Evolutionary conservation across 2,113 vertebrate species (phyloP), one percentile per base, ranked within the genome.

Genomic region (Halcyon senegalensis): DNA sequence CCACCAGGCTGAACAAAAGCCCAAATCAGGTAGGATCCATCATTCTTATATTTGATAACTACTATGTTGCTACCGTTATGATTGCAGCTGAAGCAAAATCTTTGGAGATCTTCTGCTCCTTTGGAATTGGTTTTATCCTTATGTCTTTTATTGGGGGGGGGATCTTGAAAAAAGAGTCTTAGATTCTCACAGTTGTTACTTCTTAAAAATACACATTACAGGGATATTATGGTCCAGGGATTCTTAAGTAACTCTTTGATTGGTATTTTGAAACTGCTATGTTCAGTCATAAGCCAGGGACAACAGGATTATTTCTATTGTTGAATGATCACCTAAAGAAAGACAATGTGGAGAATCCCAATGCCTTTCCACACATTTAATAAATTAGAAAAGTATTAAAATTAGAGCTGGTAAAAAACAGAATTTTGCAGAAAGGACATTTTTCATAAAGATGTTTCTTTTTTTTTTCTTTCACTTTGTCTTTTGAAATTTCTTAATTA

Each of bases 1-100:
- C 99, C 78, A 95, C 98, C 66, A 98, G 95, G 83, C 97, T 99
- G 48, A 97, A 98, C 69, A 99, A 99, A 97, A 98, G 98, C 48
- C 98, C 99, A 46, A 95, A 90, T 95, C 99, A 99, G 98, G 99
- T 99, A 96, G 77, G 82, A 90, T 58, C 16, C 83, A 20, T 39
- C 35, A 43, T 96, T 94, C 62, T 88, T 25, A 9, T 20, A 23
- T 90, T 75, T 89, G 19, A 3, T 70, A 60, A 41, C 16, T 51
- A 4, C 16, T 30, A 0, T 33, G 6, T 55, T 70, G 39, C 23
- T 78, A 10, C 18, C 4, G 86, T 70, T 69, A 11, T 51, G 58
- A 43, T 51, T 87, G 44, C 44, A 53, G 13, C 68, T 81, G 30
- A 74, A 48, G 20, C 82, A 20, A 91, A 88, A 16, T 30, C 33